Evolutionary conservation across 2,113 vertebrate species (phyloP).

Genomic region (Meriones unguiculatus): DNA sequence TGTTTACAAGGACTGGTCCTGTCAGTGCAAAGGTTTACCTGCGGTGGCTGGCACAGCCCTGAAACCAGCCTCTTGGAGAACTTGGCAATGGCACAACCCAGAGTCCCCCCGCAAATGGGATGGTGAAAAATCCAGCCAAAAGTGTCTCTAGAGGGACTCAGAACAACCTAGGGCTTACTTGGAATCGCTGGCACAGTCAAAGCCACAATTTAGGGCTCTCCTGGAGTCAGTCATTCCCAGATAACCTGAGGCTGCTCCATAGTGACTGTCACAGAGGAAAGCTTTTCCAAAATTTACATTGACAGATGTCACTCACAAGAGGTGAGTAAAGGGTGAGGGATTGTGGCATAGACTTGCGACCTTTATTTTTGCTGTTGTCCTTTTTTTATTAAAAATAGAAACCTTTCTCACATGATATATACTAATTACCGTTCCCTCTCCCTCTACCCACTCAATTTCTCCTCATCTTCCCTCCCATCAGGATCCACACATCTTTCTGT

Average conservation of each 20-base stretch:
- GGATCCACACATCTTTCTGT: background rate
- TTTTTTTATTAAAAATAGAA: background rate
- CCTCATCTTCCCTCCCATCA: background rate
- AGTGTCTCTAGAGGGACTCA: background rate
- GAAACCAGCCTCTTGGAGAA: background rate
- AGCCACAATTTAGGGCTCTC: background rate
- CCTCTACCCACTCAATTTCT: background rate
- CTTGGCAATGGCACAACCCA: background rate
- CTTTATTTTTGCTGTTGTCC: background rate
- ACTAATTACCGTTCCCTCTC: background rate
- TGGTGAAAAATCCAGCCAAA: background rate
- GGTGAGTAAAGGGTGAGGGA: conserved; percentile 61
- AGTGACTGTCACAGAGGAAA: background rate
- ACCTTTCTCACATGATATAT: background rate
- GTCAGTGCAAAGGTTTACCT: background rate
- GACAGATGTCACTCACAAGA: background rate
- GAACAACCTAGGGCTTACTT: background rate
- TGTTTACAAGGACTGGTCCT: background rate
- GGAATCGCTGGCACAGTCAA: background rate
- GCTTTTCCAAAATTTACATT: conserved; percentile 20
- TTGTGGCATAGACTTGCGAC: background rate
- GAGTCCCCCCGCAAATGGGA: background rate
- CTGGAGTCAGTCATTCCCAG: background rate
- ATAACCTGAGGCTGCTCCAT: background rate
- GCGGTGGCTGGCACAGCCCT: background rate